Base-by-base conservation (phyloP, 2,113 vertebrate genomes). In the Gavialis gangeticus region DNA sequence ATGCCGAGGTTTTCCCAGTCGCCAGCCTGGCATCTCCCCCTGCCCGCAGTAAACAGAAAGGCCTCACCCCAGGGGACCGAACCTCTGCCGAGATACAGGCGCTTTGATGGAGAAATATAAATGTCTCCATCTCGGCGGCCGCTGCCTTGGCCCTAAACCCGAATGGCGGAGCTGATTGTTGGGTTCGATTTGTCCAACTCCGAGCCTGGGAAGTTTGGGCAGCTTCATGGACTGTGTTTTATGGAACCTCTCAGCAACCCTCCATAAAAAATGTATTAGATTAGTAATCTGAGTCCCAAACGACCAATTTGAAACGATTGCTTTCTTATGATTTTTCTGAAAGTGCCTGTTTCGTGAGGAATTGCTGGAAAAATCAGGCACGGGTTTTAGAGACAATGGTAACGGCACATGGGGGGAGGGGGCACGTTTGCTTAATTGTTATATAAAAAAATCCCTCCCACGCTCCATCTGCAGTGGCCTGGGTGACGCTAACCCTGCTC, bases 251-350 rank as follows among this genome's bases (percentile, higher is more conserved):
- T 97, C 97, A 97, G 94, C 91, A 97, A 91, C 84, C 97, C 96
- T 97, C 97, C 88, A 97, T 97, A 97, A 97, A 97, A 97, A 97
- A 97, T 97, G 97, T 97, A 97, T 97, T 97, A 97, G 96, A 97
- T 97, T 97, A 97, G 97, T 97, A 97, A 97, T 97, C 97, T 97
- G 97, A 97, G 97, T 97, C 97, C 96, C 97, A 97, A 97, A 97
- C 97, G 97, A 97, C 97, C 97, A 96, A 97, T 97, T 93, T 97
- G 95, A 97, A 97, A 96, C 88, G 89, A 97, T 97, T 97, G 97
- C 97, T 97, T 97, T 97, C 97, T 97, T 97, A 97, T 97, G 96
- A 97, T 97, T 97, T 97, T 97, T 97, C 97, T 97, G 97, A 97
- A 97, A 97, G 96, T 97, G 97, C 96, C 96, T 94, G 94, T 97